phyloP scores from a whole-genome alignment of 2,888 invertebrate species.

The Diaprepes abbreviatus region DNA sequence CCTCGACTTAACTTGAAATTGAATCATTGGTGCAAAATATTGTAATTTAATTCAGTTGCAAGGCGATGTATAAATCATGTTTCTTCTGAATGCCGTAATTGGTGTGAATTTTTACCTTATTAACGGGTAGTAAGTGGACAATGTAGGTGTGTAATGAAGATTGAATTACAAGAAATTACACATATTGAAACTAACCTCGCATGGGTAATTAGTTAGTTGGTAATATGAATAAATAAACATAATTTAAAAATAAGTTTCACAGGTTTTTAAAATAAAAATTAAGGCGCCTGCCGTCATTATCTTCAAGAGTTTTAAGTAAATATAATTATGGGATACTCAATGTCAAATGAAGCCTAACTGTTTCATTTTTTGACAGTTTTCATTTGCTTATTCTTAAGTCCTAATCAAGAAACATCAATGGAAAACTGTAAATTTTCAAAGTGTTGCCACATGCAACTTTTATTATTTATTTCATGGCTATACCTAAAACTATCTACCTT shows the following conservation, averaged over 20 bases:
- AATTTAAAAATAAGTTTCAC: neutral
- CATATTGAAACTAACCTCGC: slow-evolving; percentile 10
- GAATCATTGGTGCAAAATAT: slow-evolving; percentile 41
- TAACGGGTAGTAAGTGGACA: slow-evolving; percentile 22
- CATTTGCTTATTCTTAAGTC: too few species aligned
- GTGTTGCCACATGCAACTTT: too few species aligned
- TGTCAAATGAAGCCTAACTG: too few species aligned
- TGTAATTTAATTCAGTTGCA: slow-evolving; percentile 44
- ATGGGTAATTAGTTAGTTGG: neutral
- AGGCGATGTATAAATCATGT: slow-evolving; percentile 43
- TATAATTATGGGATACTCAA: too few species aligned
- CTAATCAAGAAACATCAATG: too few species aligned
- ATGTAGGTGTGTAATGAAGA: slow-evolving; percentile 21
- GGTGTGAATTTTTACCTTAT: slow-evolving; percentile 32
- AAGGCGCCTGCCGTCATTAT: too few species aligned
- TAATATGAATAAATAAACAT: slow-evolving; percentile 1
- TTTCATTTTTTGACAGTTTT: too few species aligned
- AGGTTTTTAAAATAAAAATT: too few species aligned
- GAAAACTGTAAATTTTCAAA: too few species aligned
- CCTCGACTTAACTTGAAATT: slow-evolving; percentile 34
- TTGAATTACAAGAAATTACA: slow-evolving; percentile 27
- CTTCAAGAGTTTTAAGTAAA: too few species aligned
- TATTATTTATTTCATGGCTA: too few species aligned
- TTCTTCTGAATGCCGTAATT: slow-evolving; percentile 29
- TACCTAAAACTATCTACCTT: too few species aligned